Base-by-base conservation (phyloP, 2,797 vertebrate genomes). In the Morelia viridis region DNA sequence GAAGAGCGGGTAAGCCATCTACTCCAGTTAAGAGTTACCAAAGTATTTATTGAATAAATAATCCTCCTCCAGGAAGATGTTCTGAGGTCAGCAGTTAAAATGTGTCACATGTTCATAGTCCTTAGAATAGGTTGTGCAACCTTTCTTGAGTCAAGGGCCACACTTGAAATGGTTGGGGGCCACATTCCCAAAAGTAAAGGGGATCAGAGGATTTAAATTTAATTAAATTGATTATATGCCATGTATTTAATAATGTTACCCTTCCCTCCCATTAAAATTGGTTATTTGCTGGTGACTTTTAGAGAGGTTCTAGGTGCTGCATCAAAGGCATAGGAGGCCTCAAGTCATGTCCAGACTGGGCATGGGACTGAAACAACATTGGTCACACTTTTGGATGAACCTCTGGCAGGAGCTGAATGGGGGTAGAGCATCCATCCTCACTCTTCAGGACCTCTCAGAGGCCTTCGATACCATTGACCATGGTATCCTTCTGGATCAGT, bases 1-100 rank as follows among this genome's bases (percentile, higher is more conserved):
- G 99, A 99, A 92, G 98, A 99, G 93, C 97, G 98, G 98, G 99
- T 99, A 86, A 95, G 93, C 24, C 62, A 15, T 17, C 4, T 28
- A 12, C 17, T 12, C 17, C 57, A 10, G 13, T 19, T 60, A 28
- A 41, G 31, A 28, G 3, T 87, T 41, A 61, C 35, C 19, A 6
- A 28, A 10, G n/a, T 13, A 26, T 41, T 57, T 58, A 24, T 57
- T 56, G 26, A 22, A 53, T 19, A n/a, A 68, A 56, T 65, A 22
- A 57, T 31, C 0, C 87, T 35, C 17, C n/a, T 53, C 7, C 56
- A 58, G 31, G 15, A 19, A 56, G 22, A 80, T 80, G 46, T 80
- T 46, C 35, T 46, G 71, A 80, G 35, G 41, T 24, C 35, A 80
- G 35, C 71, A 80, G 11, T 80, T 80, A 80, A 80, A 58, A 58